Conservation (phyloP, 2,113 vertebrate species). For the Cryptoleucopteryx plumbea region DNA sequence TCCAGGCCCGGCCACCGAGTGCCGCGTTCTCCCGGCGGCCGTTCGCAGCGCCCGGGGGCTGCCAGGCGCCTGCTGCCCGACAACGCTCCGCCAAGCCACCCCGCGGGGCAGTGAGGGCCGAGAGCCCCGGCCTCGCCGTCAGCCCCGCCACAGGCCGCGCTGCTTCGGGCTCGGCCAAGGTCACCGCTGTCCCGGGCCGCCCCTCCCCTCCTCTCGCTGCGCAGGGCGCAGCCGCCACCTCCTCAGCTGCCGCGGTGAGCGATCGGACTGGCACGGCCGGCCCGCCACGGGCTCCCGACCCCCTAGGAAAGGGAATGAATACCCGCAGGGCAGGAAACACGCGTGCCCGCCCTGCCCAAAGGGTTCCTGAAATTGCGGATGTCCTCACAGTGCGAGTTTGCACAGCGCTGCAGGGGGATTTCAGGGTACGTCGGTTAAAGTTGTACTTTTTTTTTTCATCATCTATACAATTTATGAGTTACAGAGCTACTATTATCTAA, state of each 20-base stretch:
- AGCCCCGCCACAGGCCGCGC: too few relatives aligned
- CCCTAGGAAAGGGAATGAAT: too few relatives aligned
- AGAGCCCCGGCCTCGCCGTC: too few relatives aligned
- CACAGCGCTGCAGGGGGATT: not conserved
- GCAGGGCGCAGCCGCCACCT: not conserved
- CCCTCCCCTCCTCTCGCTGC: not conserved
- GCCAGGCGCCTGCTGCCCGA: too few relatives aligned
- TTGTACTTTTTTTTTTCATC: too few relatives aligned
- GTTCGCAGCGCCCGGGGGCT: too few relatives aligned
- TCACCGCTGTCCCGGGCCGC: rapidly evolving
- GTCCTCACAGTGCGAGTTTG: not conserved
- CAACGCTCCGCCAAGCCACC: too few relatives aligned
- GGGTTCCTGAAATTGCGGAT: not conserved
- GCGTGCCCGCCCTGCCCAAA: rapidly evolving
- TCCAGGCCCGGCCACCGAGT: too few relatives aligned
- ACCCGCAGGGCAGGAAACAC: rapidly evolving
- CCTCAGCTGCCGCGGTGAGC: not conserved
- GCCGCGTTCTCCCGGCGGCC: too few relatives aligned
- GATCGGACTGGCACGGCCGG: rapidly evolving
- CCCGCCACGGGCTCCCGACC: too few relatives aligned
- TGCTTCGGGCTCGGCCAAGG: not conserved
- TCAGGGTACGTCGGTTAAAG: rapidly evolving
- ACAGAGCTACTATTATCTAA: not conserved
- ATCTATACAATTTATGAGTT: not conserved
- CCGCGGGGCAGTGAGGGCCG: too few relatives aligned